Conservation (phyloP, 2,113 vertebrate species). For the Progne subis region DNA sequence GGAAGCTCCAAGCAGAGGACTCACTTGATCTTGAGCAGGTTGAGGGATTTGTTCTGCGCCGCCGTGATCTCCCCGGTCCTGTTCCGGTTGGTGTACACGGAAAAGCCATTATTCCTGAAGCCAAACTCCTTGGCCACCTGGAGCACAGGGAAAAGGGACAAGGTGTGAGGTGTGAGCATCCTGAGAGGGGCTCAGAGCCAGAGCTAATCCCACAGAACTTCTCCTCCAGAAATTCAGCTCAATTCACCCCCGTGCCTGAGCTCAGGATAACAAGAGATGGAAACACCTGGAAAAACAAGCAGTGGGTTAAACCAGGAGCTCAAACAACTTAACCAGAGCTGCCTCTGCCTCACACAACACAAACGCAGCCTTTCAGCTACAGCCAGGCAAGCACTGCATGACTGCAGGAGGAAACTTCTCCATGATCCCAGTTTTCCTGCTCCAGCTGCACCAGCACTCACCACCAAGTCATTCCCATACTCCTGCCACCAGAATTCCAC, state of each 20-base stretch:
- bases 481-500: background rate
- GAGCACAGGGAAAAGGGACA: background rate
- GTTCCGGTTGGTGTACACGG: slow-evolving; percentile 93
- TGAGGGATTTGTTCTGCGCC: slow-evolving; percentile 89
- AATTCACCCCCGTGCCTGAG: background rate
- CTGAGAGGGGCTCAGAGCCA: background rate
- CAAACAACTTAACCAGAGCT: background rate
- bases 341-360: background rate
- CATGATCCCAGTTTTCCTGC: rapidly evolving
- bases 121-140: slow-evolving; percentile 98
- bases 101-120: slow-evolving; percentile 93
- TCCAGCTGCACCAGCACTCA: background rate
- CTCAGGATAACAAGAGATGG: rapidly evolving
- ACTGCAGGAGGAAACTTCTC: background rate
- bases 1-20: slow-evolving; percentile 19
- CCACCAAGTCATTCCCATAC: background rate
- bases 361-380: background rate
- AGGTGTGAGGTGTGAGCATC: background rate
- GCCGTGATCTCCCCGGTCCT: slow-evolving; percentile 91
- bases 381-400: background rate
- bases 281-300: background rate
- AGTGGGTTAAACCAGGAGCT: background rate
- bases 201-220: background rate
- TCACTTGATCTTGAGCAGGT: slow-evolving; percentile 96
- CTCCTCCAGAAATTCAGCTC: background rate